Conservation (phyloP, 2,797 vertebrate genomes). For the Schizothorax lantsangensis region DNA sequence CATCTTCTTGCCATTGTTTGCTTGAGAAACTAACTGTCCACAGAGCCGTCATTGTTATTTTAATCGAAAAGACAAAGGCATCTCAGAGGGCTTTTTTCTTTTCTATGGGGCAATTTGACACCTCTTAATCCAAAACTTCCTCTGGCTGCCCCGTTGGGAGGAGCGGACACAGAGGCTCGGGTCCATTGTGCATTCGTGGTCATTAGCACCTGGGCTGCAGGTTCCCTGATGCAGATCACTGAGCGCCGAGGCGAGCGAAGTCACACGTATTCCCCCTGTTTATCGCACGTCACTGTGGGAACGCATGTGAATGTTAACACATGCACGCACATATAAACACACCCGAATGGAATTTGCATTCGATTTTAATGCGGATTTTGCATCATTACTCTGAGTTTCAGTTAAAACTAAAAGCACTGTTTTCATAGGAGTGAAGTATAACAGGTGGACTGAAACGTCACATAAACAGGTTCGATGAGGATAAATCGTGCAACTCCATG, state of each 20-base stretch:
- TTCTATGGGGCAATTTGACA: slow-evolving; percentile 60
- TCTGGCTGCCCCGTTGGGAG: slow-evolving; percentile 42
- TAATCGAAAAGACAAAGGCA: slow-evolving; percentile 61
- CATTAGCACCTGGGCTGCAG: slow-evolving; percentile 68
- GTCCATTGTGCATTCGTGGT: slow-evolving; percentile 62
- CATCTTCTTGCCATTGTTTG: slow-evolving; percentile 50
- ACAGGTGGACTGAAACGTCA: slow-evolving; percentile 25
- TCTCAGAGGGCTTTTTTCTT: slow-evolving; percentile 44
- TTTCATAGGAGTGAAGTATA: neutral
- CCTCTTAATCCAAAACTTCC: slow-evolving; percentile 65
- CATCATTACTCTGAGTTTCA: neutral
- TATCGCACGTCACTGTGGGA: neutral
- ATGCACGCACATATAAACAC: neutral
- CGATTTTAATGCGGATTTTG: neutral
- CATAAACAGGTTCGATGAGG: slow-evolving; percentile 23
- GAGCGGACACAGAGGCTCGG: slow-evolving; percentile 40
- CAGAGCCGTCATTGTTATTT: slow-evolving; percentile 64
- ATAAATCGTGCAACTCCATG: slow-evolving; percentile 47
- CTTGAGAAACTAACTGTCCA: slow-evolving; percentile 55
- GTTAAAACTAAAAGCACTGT: neutral
- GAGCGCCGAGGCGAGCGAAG: slow-evolving; percentile 4
- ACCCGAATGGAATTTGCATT: neutral
- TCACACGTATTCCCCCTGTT: slow-evolving; percentile 51
- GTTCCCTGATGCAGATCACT: slow-evolving; percentile 58
- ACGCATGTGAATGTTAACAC: neutral